A percentile compares a stretch with the other conserved stretches of the same genome.
These are phyloP conservation scores for Drosophila auraria DNA, from an alignment of 1,140 invertebrate genomes.

Conservation along the genomic window DNA sequence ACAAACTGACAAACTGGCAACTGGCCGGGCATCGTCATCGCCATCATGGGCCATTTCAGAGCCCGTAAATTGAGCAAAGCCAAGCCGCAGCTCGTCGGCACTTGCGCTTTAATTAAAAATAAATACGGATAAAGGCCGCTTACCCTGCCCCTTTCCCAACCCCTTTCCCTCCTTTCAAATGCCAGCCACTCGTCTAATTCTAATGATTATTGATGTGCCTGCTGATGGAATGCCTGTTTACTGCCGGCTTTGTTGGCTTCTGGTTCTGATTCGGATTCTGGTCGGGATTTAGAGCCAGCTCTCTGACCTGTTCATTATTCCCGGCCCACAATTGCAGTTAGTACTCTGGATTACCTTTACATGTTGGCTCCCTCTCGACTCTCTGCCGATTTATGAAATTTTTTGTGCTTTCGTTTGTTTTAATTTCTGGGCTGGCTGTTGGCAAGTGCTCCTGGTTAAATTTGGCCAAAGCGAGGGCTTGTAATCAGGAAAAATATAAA, in stretches of 20 bases:
- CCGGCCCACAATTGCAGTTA: conserved; percentile 6
- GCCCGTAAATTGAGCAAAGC: conserved; percentile 72
- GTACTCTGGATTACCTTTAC: conserved; percentile 11
- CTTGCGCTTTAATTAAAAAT: conserved; percentile 75
- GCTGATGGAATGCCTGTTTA: conserved; percentile 29
- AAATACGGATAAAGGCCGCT: conserved; percentile 47
- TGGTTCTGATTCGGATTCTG: conserved; percentile 11
- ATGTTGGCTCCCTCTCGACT: neutral
- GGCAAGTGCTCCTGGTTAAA: conserved; percentile 20
- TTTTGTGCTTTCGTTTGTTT: conserved; percentile 7
- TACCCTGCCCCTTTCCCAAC: neutral
- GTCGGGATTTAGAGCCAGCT: conserved; percentile 1
- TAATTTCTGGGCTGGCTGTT: conserved; percentile 1
- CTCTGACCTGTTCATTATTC: conserved; percentile 28
- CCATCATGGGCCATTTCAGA: conserved; percentile 24
- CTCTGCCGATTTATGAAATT: conserved; percentile 15
- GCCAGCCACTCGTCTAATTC: conserved; percentile 48
- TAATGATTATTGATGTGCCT: conserved; percentile 61
- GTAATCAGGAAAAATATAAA: conserved; percentile 35
- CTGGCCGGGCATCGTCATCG: conserved; percentile 3
- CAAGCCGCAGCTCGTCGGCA: conserved; percentile 62
- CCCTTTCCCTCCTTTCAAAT: conserved; percentile 16
- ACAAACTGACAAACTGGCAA: conserved; percentile 19
- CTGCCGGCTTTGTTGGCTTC: conserved; percentile 13
- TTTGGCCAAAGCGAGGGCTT: conserved; percentile 32